These are phyloP conservation scores for Oceanodroma leucorhoa DNA, from an alignment of 2,797 vertebrate genomes.

Conservation along the genomic window DNA sequence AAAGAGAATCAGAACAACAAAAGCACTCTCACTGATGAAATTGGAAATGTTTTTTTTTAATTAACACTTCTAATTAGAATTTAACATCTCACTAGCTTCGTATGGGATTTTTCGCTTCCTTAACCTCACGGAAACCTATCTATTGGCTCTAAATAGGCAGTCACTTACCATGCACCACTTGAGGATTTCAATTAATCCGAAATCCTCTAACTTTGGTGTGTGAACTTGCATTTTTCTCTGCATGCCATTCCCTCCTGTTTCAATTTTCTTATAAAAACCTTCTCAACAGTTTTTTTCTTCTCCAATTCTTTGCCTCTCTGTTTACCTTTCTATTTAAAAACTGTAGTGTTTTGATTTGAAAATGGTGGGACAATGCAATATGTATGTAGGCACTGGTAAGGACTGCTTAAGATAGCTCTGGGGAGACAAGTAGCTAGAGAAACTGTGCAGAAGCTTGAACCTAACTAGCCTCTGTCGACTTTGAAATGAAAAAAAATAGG, in stretches of 20 bases:
- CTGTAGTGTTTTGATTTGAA: background rate
- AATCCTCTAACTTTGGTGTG: slow-evolving; percentile 75
- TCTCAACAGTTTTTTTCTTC: background rate
- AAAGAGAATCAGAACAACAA: slow-evolving; percentile 79
- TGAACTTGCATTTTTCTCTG: slow-evolving; percentile 72
- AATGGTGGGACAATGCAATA: background rate
- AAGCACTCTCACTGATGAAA: slow-evolving; percentile 82
- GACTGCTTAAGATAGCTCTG: background rate
- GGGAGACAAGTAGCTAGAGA: background rate
- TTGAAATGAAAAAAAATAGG: background rate
- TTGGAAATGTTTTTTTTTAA: slow-evolving; percentile 84
- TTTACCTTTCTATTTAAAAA: background rate
- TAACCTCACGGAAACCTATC: slow-evolving; percentile 83
- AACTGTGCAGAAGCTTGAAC: background rate
- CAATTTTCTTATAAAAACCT: slow-evolving; percentile 30
- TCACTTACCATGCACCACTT: slow-evolving; percentile 80
- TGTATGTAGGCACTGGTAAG: background rate
- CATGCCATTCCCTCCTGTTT: slow-evolving; percentile 35
- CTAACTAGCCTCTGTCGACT: background rate
- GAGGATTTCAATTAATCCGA: slow-evolving; percentile 83
- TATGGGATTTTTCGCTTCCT: slow-evolving; percentile 85
- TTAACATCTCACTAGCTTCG: slow-evolving; percentile 84
- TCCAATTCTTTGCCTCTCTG: background rate
- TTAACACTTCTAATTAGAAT: slow-evolving; percentile 87
- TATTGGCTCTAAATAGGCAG: slow-evolving; percentile 84